Evolutionary conservation across 1,140 invertebrate species (phyloP).

Genomic region (Ooceraea biroi): DNA sequence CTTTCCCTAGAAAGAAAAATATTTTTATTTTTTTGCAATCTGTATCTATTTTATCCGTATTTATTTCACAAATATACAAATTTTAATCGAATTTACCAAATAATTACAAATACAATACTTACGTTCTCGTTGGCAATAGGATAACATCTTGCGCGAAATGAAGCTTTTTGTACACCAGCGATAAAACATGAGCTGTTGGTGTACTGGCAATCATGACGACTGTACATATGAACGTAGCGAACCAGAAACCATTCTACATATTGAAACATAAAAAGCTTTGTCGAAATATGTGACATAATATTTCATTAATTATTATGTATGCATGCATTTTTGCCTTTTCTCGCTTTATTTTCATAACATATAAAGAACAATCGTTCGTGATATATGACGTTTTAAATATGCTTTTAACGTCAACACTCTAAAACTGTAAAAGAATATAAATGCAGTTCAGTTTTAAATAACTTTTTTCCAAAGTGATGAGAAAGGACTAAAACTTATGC

Average conservation of each 20-base stretch:
- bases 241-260: conserved; percentile 88
- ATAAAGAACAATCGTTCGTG: no score
- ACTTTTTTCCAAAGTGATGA: no score
- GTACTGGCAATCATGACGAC: conserved; percentile 82
- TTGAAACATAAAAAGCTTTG: conserved; percentile 23
- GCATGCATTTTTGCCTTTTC: no score
- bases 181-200: conserved; percentile 82
- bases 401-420: no score
- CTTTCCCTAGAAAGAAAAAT: conserved; percentile 76
- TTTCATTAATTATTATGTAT: background rate
- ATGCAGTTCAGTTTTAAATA: no score
- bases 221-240: conserved; percentile 83
- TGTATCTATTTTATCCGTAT: background rate
- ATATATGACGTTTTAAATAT: no score
- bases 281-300: background rate
- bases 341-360: no score
- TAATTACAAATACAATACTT: conserved; percentile 62
- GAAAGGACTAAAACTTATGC: no score
- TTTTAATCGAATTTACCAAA: conserved; percentile 16
- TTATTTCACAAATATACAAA: background rate
- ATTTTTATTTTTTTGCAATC: conserved; percentile 25
- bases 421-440: no score
- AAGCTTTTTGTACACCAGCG: conserved; percentile 78
- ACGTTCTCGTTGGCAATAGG: conserved; percentile 79
- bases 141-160: conserved; percentile 71